Conservation (phyloP, 2,113 vertebrate species). For the Apistogramma diplotaenia region DNA sequence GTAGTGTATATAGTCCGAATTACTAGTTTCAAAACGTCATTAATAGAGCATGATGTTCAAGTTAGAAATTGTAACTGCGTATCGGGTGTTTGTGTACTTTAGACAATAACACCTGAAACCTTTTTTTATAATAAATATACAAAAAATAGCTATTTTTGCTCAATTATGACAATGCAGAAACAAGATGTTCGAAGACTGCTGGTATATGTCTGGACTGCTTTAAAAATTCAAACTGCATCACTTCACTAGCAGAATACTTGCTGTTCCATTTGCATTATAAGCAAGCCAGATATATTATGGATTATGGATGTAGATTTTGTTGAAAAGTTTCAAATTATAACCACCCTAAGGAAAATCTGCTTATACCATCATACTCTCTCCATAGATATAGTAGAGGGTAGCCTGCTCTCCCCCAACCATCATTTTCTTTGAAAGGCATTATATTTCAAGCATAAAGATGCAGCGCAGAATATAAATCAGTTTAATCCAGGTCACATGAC, state of each 20-base stretch:
- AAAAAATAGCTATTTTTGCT: not conserved
- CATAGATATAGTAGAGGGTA: not conserved
- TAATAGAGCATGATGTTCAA: too few species aligned
- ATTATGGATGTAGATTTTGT: not conserved
- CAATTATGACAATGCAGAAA: not conserved
- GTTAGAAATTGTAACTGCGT: too few species aligned
- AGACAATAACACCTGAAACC: not conserved
- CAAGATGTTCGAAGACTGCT: not conserved
- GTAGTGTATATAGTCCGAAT: too few species aligned
- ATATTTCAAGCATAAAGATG: slow-evolving; percentile 11
- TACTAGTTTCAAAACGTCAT: too few species aligned
- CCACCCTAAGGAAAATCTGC: not conserved
- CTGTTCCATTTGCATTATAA: not conserved
- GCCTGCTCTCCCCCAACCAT: not conserved
- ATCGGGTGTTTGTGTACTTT: not conserved
- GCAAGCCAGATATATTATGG: not conserved
- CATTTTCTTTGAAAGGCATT: not conserved
- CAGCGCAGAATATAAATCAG: slow-evolving; percentile 25
- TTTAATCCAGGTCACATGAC: slow-evolving; percentile 21
- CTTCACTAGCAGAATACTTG: not conserved
- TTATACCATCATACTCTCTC: not conserved
- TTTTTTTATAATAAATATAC: not conserved
- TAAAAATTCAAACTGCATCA: not conserved
- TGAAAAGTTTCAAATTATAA: not conserved
- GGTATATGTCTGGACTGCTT: not conserved